phyloP scores from a whole-genome alignment of 1,140 invertebrate species.

The Cyclargus thomasi region DNA sequence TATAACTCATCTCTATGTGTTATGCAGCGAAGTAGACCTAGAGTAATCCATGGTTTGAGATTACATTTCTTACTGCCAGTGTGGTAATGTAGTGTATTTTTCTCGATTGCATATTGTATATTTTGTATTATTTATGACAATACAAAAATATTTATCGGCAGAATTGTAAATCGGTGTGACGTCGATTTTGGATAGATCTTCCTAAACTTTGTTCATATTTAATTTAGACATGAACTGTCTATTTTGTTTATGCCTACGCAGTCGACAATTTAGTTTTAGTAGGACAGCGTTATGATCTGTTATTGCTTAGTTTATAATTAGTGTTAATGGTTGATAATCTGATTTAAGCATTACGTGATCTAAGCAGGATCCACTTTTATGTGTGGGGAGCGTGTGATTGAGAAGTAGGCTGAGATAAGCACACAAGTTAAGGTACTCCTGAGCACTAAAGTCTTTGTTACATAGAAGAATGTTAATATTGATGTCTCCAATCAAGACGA shows the following conservation, averaged over 20 bases:
- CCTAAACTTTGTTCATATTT: constrained; percentile 6
- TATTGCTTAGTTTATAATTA: constrained; percentile 7
- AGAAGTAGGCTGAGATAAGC: constrained; percentile 8
- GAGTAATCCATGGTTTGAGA: no score
- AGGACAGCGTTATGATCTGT: constrained; percentile 17
- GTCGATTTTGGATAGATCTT: constrained; percentile 4
- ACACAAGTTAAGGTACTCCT: constrained; percentile 1
- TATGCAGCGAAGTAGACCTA: not conserved
- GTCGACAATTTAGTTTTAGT: constrained; percentile 2
- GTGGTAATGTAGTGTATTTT: not conserved
- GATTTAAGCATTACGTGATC: constrained; percentile 16
- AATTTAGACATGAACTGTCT: constrained; percentile 4
- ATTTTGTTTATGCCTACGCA: constrained; percentile 1
- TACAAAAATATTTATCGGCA: constrained; percentile 6
- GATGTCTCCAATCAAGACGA: not conserved
- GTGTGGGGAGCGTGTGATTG: not conserved
- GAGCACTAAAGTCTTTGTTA: not conserved
- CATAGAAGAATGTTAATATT: not conserved
- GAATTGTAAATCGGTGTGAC: not conserved
- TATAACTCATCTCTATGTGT: not conserved
- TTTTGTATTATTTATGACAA: constrained; percentile 12
- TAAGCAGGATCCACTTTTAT: constrained; percentile 9
- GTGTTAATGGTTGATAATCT: not conserved
- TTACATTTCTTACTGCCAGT: not conserved
- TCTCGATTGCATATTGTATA: not conserved